Conservation (phyloP, 2,113 vertebrate genomes). For the Triplophysa siluroides region DNA sequence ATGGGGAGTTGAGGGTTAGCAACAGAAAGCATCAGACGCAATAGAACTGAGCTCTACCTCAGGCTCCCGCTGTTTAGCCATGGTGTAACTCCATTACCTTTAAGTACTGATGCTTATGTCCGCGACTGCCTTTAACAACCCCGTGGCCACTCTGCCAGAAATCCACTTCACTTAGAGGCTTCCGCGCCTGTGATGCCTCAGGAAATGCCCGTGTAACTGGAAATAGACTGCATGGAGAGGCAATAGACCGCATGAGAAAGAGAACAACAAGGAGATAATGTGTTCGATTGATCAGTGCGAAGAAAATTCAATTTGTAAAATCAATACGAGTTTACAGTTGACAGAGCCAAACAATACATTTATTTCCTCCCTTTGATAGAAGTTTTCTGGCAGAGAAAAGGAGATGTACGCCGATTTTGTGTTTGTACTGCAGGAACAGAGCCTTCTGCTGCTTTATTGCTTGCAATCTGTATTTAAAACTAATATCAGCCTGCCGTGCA, state of each 20-base stretch:
- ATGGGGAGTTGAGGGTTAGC: constrained; percentile 60
- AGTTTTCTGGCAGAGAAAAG: constrained; percentile 77
- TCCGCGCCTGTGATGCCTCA: constrained; percentile 82
- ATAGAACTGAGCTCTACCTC: constrained; percentile 61
- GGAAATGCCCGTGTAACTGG: constrained; percentile 87
- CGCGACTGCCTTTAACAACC: constrained; percentile 68
- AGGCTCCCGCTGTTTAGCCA: constrained; percentile 68
- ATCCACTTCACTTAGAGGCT: constrained; percentile 77
- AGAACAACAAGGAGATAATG: constrained; percentile 87
- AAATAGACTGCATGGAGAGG: constrained; percentile 88
- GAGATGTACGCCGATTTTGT: constrained; percentile 55
- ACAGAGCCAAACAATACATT: constrained; percentile 92
- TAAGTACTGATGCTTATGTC: constrained; percentile 76
- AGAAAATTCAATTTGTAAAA: constrained; percentile 98
- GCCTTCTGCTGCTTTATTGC: constrained; percentile 77
- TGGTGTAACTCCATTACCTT: constrained; percentile 77
- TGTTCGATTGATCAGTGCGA: constrained; percentile 98
- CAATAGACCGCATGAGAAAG: constrained; percentile 86
- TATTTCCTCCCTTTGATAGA: constrained; percentile 95
- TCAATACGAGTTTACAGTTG: constrained; percentile 99
- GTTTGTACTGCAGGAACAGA: constrained; percentile 73
- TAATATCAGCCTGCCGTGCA: constrained; percentile 75
- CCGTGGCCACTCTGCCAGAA: constrained; percentile 68
- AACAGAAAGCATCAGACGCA: constrained; percentile 35
- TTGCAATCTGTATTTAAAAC: constrained; percentile 89